Conservation (phyloP, 2,797 vertebrate species). For the Leptoclinus maculatus region DNA sequence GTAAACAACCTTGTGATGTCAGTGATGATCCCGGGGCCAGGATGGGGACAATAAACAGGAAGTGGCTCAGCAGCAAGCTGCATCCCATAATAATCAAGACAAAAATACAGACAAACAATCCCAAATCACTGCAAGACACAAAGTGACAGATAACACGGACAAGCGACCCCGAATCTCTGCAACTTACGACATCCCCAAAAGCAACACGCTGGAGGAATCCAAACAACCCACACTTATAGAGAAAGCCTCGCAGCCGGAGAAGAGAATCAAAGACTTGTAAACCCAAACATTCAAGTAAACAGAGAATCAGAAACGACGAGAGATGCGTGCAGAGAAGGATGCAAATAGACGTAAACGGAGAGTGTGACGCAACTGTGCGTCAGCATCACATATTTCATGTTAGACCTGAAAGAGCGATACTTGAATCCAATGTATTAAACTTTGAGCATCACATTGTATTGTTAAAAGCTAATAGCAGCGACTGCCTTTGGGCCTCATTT, state of each 20-base stretch:
- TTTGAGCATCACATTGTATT: background rate
- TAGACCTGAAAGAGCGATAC: slow-evolving; percentile 1
- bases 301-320: slow-evolving; percentile 41
- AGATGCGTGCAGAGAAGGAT: slow-evolving; percentile 36
- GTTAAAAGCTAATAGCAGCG: background rate
- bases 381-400: slow-evolving; percentile 18
- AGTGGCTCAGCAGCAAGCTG: slow-evolving; percentile 85
- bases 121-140: slow-evolving; percentile 71
- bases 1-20: slow-evolving; percentile 85
- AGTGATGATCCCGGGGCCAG: slow-evolving; percentile 83
- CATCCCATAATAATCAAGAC: slow-evolving; percentile 85
- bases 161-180: slow-evolving; percentile 35
- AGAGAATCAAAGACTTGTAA: slow-evolving; percentile 48
- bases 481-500: slow-evolving; percentile 7
- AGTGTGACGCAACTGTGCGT: slow-evolving; percentile 26
- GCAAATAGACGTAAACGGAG: slow-evolving; percentile 52
- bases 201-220: slow-evolving; percentile 37
- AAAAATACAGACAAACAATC: slow-evolving; percentile 74
- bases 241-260: background rate
- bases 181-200: slow-evolving; percentile 46
- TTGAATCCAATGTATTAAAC: background rate
- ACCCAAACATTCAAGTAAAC: slow-evolving; percentile 61
- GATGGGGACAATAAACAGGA: slow-evolving; percentile 88
- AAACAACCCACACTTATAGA: slow-evolving; percentile 38
- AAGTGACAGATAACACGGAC: slow-evolving; percentile 70